phyloP scores from a whole-genome alignment of 1,140 invertebrate genomes.

The Epicauta chinensis region DNA sequence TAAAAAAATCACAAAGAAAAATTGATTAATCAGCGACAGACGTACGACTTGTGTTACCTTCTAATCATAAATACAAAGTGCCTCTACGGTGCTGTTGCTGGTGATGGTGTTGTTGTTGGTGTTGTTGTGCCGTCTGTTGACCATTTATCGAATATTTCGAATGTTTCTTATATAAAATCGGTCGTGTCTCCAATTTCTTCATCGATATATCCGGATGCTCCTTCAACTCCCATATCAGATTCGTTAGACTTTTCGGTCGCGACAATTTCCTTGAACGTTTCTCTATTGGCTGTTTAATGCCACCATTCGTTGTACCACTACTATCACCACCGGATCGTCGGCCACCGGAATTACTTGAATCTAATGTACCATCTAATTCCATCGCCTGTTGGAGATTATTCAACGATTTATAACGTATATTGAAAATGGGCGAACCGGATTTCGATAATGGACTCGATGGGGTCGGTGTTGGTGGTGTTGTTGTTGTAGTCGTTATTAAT shows the following conservation, averaged over 20 bases:
- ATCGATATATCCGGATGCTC: constrained; percentile 41
- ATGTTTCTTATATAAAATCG: constrained; percentile 40
- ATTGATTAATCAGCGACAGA: constrained; percentile 21
- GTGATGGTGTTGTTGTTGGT: not conserved
- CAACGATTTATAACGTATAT: constrained; percentile 75
- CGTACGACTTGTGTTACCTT: constrained; percentile 19
- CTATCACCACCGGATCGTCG: constrained; percentile 58
- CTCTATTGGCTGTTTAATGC: constrained; percentile 70
- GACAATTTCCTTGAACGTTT: constrained; percentile 70
- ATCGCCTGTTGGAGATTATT: constrained; percentile 72
- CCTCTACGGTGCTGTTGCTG: not conserved
- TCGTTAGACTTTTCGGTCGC: constrained; percentile 75
- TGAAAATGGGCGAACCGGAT: constrained; percentile 71
- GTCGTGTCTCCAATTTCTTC: constrained; percentile 35
- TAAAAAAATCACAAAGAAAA: constrained; percentile 24
- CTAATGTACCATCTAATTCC: constrained; percentile 71
- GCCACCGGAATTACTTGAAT: constrained; percentile 82
- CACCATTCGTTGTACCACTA: constrained; percentile 53
- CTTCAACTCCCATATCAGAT: constrained; percentile 67
- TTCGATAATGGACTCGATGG: constrained; percentile 57
- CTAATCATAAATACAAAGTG: constrained; percentile 5
- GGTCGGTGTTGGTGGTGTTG: constrained; percentile 24
- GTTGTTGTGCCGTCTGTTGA: constrained; percentile 6
- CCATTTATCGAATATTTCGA: constrained; percentile 37
- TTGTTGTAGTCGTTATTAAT: not conserved